Base-by-base conservation (phyloP, 2,888 invertebrate genomes). In the Drosophila nr. medialis region DNA sequence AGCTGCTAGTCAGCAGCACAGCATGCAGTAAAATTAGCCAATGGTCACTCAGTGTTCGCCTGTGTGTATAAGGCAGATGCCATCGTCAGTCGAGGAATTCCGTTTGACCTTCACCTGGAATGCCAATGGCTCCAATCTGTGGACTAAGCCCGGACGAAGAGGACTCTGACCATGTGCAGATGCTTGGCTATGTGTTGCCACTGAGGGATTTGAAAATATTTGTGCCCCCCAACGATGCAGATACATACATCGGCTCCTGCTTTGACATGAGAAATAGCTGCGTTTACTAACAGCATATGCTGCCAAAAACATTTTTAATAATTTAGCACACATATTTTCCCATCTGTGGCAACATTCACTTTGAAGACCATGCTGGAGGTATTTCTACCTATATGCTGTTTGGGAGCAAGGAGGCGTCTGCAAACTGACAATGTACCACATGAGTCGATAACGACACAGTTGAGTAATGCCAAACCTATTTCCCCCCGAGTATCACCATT, bases 401-500 rank as follows among this genome's bases (percentile, higher is more conserved):
- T 56, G 62, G 21, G 38, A 21, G 21, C 29, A 18, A 34, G 45
- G n/a, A 27, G 63, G 36, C n/a, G 48, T 51, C 67, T 66, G 27
- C 55, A 49, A 61, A 11, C 51, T 64, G 74, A 50, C 64, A 62
- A 64, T 63, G 70, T 40, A 21, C 13, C 34, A 50, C 27, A 49
- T 27, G 48, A 62, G 55, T 36, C 50, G 80, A 54, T 75, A 75
- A 63, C 60, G 49, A 40, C 63, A 88, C 73, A 75, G 88, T 83
- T 83, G 89, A 85, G 85, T 83, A 90, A 88, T 86, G 82, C 69
- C 73, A 84, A 86, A 84, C 87, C 87, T 79, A 86, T 84, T 88
- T 83, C 76, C 64, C 56, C 58, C 77, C 63, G 64, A 74, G 62
- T 67, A 64, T 71, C 75, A 77, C 54, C 72, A 75, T 65, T 72